Base-by-base conservation (phyloP, 2,113 vertebrate species). In the Vidua chalybeata region DNA sequence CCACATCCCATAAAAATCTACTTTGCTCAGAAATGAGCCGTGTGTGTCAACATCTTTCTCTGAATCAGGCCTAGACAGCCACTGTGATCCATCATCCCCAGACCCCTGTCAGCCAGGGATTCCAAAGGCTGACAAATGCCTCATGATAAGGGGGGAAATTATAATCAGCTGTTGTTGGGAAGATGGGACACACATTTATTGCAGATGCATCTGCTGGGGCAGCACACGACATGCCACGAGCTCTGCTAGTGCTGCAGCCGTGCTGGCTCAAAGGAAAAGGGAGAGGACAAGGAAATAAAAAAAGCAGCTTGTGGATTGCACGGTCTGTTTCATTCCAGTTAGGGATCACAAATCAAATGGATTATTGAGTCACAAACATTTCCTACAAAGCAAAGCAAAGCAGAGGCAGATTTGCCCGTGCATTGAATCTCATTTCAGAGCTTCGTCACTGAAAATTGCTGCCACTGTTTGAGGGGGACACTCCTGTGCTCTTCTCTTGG, bases 311-410 rank as follows among this genome's bases (percentile, higher is more conserved):
- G 68, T 33, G 52, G 39, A 48, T 86, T 86, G 68, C 68, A 72
- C 10, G 61, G 59, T 75, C 72, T 93, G 93, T 45, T 96, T 92
- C 90, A 63, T 81, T 89, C 82, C 68, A 54, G 79, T 54, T 61
- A 80, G 82, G 69, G 86, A 76, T 93, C 88, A 92, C 52, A 66
- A 84, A 87, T 95, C 88, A 92, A 84, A 95, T 2, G 4, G 80
- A 82, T 90, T 84, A 69, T 72, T 3, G 39, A 89, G 52, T 46
- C 45, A 87, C 69, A 82, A 78, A 82, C n/a, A 27, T 35, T 90
- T 81, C 76, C 80, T 64, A 64, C 72, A 87, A 93, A 85, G 71
- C 51, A 84, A 91, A 82, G 68, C 66, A 43, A 87, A 94, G 68
- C 66, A 43, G 85, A 94, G 58, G 51, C 27, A 67, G 72, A 35